phyloP scores from a whole-genome alignment of 2,888 invertebrate genomes.

The Brachyptera risi region DNA sequence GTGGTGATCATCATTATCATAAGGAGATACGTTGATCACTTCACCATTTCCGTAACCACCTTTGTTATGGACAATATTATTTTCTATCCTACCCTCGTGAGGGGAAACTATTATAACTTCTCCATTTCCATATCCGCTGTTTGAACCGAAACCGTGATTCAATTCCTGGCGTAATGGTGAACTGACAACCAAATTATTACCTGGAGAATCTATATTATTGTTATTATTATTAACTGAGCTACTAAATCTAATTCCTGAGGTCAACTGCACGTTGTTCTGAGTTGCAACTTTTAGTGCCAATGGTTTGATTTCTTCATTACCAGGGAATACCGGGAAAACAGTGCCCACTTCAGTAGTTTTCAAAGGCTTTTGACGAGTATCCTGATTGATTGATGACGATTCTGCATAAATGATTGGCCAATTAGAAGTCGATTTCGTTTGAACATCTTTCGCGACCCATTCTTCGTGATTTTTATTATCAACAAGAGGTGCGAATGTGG shows the following conservation, averaged over 20 bases:
- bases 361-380: not conserved
- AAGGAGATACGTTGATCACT: not conserved
- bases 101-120: too few species aligned
- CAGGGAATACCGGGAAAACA: constrained; percentile 2
- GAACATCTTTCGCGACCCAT: not conserved
- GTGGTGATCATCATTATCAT: not conserved
- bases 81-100: too few species aligned
- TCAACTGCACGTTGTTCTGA: not conserved
- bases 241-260: not conserved
- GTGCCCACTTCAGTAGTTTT: constrained; percentile 1
- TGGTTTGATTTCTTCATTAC: not conserved
- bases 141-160: too few species aligned
- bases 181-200: not conserved
- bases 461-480: not conserved
- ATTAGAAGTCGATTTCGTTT: not conserved
- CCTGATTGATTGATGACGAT: not conserved
- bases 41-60: not conserved
- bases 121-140: too few species aligned
- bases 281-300: not conserved
- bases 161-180: not conserved
- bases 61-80: too few species aligned
- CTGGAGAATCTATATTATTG: too few species aligned
- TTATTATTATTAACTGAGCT: too few species aligned
- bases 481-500: not conserved
- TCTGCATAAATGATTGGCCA: constrained; percentile 12